These are phyloP conservation scores for Limnephilus auricula DNA, from an alignment of 2,888 invertebrate genomes.

Conservation along the genomic window DNA sequence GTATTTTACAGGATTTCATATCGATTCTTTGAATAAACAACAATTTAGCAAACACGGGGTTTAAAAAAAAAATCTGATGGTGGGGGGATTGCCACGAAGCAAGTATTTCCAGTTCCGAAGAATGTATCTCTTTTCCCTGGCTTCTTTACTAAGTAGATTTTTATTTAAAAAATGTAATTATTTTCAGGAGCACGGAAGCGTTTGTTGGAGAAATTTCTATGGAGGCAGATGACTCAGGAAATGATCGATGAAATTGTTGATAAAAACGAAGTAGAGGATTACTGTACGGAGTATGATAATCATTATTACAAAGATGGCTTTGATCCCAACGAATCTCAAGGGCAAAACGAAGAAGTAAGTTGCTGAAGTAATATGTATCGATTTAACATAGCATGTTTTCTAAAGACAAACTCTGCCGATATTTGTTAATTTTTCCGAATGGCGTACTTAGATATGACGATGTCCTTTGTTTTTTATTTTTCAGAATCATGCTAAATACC, in stretches of 20 bases:
- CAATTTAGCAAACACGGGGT: too few species aligned
- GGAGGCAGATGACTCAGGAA: conserved; percentile 77
- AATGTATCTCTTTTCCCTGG: background rate
- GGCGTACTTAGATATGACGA: too few species aligned
- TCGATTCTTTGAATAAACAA: too few species aligned
- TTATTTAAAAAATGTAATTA: background rate
- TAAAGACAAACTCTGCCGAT: background rate
- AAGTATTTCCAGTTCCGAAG: background rate
- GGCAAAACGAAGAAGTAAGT: conserved; percentile 42
- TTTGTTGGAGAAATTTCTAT: conserved; percentile 75
- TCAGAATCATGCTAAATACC: conserved; percentile 75
- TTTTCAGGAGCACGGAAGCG: conserved; percentile 73
- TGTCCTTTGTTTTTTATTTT: conserved; percentile 63
- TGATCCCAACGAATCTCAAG: conserved; percentile 69
- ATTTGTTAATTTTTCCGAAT: too few species aligned
- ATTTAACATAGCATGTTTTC: background rate
- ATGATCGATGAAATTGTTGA: conserved; percentile 74
- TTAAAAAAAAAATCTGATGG: too few species aligned
- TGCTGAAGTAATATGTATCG: background rate
- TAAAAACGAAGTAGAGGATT: conserved; percentile 71
- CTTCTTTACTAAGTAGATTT: background rate
- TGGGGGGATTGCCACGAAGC: too few species aligned
- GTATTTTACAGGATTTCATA: too few species aligned
- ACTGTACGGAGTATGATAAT: conserved; percentile 74
- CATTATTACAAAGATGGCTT: conserved; percentile 73